phyloP scores from a whole-genome alignment of 2,113 vertebrate genomes.

The Stercorarius parasiticus region DNA sequence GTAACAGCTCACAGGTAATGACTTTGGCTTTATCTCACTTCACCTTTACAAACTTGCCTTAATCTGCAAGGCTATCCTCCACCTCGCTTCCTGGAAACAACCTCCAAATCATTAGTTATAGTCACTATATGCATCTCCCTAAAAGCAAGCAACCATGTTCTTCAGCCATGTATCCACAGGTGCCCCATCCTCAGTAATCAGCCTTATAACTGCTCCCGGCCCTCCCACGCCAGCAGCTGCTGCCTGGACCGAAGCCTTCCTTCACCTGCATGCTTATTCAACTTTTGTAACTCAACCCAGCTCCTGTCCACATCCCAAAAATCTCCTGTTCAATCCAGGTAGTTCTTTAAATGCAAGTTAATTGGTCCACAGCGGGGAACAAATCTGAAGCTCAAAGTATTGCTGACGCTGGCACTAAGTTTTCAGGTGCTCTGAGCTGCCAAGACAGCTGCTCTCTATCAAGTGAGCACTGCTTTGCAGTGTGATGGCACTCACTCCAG shows the following conservation, averaged over 20 bases:
- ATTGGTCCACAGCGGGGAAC: not conserved
- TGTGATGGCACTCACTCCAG: not conserved
- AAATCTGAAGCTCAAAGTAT: not conserved
- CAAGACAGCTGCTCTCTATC: not conserved
- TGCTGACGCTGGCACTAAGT: not conserved
- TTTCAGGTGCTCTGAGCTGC: not conserved
- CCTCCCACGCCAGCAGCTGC: not conserved
- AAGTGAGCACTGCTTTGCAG: not conserved
- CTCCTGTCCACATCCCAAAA: not conserved
- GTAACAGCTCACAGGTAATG: not conserved
- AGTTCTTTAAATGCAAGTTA: not conserved
- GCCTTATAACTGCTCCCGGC: not conserved
- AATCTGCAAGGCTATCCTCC: not conserved
- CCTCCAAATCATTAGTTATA: not conserved
- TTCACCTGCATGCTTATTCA: rapidly evolving
- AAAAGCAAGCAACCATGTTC: not conserved
- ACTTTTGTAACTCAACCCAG: not conserved
- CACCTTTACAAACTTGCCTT: not conserved
- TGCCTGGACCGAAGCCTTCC: not conserved
- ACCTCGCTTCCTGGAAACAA: not conserved
- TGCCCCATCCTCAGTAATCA: not conserved
- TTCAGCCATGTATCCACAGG: not conserved
- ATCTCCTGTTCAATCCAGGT: not conserved
- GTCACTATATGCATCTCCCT: not conserved
- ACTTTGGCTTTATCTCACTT: not conserved